Conservation (phyloP, 2,113 vertebrate genomes). For the Osmerus mordax region DNA sequence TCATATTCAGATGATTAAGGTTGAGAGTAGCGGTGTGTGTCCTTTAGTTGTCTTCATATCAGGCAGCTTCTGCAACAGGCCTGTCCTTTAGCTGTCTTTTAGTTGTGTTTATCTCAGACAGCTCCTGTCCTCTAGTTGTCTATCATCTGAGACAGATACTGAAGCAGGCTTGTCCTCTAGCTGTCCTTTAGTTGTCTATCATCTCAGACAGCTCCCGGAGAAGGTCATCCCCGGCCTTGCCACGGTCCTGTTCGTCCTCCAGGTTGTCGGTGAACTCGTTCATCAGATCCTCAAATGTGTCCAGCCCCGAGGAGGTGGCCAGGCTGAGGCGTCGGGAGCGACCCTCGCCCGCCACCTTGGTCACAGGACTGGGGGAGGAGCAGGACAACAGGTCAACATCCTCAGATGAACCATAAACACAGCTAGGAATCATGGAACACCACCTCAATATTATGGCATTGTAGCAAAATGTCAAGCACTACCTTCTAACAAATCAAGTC, state of each 20-base stretch:
- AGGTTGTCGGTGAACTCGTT: constrained; percentile 90
- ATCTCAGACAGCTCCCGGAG: constrained; percentile 93
- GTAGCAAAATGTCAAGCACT: too few species aligned
- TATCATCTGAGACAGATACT: constrained; percentile 77
- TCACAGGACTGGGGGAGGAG: constrained; percentile 48
- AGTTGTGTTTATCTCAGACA: constrained; percentile 93
- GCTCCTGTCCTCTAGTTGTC: constrained; percentile 81
- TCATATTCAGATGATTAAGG: background rate
- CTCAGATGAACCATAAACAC: too few species aligned
- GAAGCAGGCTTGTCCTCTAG: too few species aligned
- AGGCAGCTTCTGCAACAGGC: too few species aligned
- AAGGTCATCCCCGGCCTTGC: constrained; percentile 89
- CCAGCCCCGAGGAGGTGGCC: constrained; percentile 68
- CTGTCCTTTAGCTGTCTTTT: constrained; percentile 20
- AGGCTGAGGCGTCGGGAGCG: constrained; percentile 40
- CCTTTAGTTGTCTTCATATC: background rate
- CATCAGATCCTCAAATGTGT: constrained; percentile 91
- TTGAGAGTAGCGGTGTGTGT: background rate
- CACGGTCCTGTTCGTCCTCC: constrained; percentile 83
- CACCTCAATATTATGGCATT: too few species aligned
- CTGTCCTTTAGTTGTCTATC: constrained; percentile 81
- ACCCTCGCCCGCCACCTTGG: constrained; percentile 71
- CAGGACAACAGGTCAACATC: background rate
- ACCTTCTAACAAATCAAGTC: too few species aligned
- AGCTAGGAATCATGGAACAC: too few species aligned